Evolutionary conservation across 2,113 vertebrate genomes (phyloP), one percentile per base, ranked within the genome.

Genomic region (Callithrix jacchus): DNA sequence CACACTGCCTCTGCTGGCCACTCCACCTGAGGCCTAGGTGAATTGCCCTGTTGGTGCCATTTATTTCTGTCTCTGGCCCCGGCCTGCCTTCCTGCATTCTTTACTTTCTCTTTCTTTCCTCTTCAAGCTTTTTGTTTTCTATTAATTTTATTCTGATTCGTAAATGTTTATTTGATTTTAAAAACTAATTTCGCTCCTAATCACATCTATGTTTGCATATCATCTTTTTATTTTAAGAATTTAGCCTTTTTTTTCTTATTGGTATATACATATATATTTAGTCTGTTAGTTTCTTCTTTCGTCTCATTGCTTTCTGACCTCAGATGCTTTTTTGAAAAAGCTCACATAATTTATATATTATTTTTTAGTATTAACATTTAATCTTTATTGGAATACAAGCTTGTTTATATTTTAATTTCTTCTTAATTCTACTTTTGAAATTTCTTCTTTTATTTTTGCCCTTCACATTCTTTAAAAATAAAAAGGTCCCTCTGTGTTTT

Each of bases 401-500:
- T 52, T 56, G 20, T 17, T 88, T 68, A 58, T 56, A 92, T 93
- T 91, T 91, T 89, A 83, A 84, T 94, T 58, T 94, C 49, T 93
- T 45, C 23, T 64, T 91, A 84, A 37, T 87, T 95, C 54, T 56
- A 89, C 37, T 80, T 93, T 86, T 76, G 70, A 71, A 45, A 85
- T 90, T 61, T 30, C 54, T 91, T 84, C n/a, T 74, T 94, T 88
- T 95, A 25, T 35, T 89, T 84, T 76, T 87, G 17, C 27, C 10
- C 42, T 85, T 77, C 66, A 77, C 25, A 58, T 37, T 45, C 61
- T 74, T 84, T 70, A 54, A 68, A 80, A 80, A n/a, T 27, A 37
- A 45, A 64, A 35, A 64, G 40, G 1, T 32, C 12, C 25, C 20
- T 70, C 2, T 76, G 16, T 87, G 70, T 80, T 37, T 68, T 35